These are phyloP conservation scores for Mnemiopsis leidyi DNA, from an alignment of 37 sponge, comb jelly and placozoan genomes.

Conservation along the genomic window DNA sequence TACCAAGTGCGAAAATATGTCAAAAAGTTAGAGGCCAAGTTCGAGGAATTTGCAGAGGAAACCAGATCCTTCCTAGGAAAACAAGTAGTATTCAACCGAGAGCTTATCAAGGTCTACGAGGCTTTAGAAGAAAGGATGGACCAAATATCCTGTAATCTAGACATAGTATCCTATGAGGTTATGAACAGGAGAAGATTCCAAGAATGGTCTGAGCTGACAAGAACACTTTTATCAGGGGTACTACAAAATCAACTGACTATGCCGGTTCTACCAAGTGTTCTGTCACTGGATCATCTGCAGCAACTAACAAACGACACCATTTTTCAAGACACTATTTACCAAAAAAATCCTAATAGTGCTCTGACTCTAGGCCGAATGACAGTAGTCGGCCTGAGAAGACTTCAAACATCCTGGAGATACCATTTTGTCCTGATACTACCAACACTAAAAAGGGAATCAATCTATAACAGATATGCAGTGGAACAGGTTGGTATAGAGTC, in stretches of 20 bases:
- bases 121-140: not conserved
- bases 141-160: not conserved
- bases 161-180: not conserved
- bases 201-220: not conserved
- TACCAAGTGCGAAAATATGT: not conserved
- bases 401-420: not conserved
- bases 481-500: not conserved
- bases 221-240: not conserved
- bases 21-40: not conserved
- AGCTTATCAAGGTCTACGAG: not conserved
- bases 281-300: not conserved
- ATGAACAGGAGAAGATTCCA: not conserved
- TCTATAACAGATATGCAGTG: not conserved
- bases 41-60: not conserved
- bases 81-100: not conserved
- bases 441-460: not conserved
- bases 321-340: not conserved
- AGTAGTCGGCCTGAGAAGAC: not conserved
- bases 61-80: not conserved
- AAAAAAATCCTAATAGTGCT: not conserved
- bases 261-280: not conserved
- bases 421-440: not conserved
- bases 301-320: not conserved
- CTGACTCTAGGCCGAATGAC: not conserved
- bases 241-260: not conserved